These are phyloP conservation scores for Chelonus insularis DNA, from an alignment of 1,140 invertebrate species.

Conservation along the genomic window DNA sequence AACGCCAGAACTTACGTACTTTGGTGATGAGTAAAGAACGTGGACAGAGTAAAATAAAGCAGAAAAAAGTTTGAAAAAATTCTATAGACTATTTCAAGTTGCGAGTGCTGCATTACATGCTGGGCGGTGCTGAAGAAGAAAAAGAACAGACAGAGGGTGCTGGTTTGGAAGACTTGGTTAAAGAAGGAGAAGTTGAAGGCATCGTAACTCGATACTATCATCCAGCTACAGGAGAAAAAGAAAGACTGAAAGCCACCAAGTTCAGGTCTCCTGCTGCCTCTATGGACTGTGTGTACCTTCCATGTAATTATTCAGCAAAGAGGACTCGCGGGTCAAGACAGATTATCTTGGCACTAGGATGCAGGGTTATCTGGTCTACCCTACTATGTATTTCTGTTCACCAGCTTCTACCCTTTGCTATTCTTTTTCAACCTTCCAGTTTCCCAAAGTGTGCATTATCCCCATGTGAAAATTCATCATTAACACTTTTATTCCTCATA, in stretches of 20 bases:
- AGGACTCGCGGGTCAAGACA: conserved; percentile 55
- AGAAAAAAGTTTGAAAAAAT: background rate
- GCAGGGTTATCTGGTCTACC: conserved; percentile 47
- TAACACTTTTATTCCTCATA: too few species aligned
- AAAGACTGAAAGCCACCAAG: conserved; percentile 35
- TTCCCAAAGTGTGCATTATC: too few species aligned
- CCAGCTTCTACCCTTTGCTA: background rate
- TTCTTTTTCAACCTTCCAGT: too few species aligned
- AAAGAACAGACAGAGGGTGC: conserved; percentile 25
- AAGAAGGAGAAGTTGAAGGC: conserved; percentile 21
- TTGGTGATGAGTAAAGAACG: conserved; percentile 13
- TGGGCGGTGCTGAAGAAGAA: too few species aligned
- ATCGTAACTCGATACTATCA: conserved; percentile 45
- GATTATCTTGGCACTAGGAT: conserved; percentile 58
- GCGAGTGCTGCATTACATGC: background rate
- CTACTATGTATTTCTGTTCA: conserved; percentile 15
- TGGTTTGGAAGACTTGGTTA: background rate
- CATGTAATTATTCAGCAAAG: conserved; percentile 59
- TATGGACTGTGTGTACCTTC: conserved; percentile 34
- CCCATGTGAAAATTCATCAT: too few species aligned
- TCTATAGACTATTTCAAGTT: background rate
- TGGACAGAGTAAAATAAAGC: conserved; percentile 8
- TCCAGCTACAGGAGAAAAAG: conserved; percentile 2
- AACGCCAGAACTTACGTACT: conserved; percentile 21
- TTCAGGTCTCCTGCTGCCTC: conserved; percentile 43